These are phyloP conservation scores for Ptilodon capucinus DNA, from an alignment of 2,888 invertebrate genomes.

Conservation along the genomic window DNA sequence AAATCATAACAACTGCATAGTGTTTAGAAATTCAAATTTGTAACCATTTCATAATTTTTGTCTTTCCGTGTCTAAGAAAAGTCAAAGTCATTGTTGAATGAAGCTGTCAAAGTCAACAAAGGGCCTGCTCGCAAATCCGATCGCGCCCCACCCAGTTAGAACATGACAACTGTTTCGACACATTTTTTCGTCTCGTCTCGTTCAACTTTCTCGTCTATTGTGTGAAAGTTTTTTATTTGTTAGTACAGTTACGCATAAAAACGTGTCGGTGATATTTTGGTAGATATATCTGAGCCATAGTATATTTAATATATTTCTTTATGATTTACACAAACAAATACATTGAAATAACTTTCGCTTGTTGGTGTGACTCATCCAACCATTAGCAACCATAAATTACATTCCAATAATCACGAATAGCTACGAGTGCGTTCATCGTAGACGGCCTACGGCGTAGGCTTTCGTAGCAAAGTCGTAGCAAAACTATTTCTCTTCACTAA, in stretches of 20 bases:
- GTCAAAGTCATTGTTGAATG: neutral
- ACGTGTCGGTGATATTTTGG: neutral
- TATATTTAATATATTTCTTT: too few species aligned
- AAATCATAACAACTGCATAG: too few species aligned
- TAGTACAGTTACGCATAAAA: conserved; percentile 11
- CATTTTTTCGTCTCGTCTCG: conserved; percentile 6
- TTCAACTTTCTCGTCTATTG: conserved; percentile 16
- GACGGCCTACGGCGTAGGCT: conserved; percentile 5
- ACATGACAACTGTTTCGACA: conserved; percentile 14
- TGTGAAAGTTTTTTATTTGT: conserved; percentile 14
- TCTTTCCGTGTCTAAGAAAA: too few species aligned
- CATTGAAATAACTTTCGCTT: too few species aligned
- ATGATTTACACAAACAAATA: too few species aligned
- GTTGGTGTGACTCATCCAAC: neutral
- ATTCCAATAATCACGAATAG: conserved; percentile 7
- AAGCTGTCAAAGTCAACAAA: neutral
- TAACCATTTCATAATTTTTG: too few species aligned
- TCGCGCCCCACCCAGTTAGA: conserved; percentile 7
- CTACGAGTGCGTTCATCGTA: conserved; percentile 9
- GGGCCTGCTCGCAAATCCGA: neutral
- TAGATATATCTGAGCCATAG: too few species aligned
- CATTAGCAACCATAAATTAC: neutral
- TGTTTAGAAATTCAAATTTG: too few species aligned
- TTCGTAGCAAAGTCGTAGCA: conserved; percentile 15
- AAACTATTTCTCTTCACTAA: conserved; percentile 8